These are phyloP conservation scores for Microctonus aethiopoides DNA, from an alignment of 2,888 invertebrate genomes.

Conservation along the genomic window DNA sequence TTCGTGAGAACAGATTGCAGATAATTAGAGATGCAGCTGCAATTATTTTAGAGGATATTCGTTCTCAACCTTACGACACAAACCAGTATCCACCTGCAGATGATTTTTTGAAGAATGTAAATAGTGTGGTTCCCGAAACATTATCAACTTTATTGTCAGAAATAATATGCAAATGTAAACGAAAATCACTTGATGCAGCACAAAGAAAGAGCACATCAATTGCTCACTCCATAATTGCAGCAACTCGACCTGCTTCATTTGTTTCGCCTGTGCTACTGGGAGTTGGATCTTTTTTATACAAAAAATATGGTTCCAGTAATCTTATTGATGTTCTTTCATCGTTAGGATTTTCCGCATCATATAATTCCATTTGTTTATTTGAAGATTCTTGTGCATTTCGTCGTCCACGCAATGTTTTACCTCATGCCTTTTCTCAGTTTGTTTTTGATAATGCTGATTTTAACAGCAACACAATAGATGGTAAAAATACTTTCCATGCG, in stretches of 20 bases:
- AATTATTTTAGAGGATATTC: constrained; percentile 31
- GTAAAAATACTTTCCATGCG: constrained; percentile 18
- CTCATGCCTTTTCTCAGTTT: constrained; percentile 16
- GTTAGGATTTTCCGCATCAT: constrained; percentile 50
- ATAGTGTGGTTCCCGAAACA: constrained; percentile 41
- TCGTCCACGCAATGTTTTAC: constrained; percentile 18
- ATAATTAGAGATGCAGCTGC: constrained; percentile 29
- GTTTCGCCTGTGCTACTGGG: constrained; percentile 47
- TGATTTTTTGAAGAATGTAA: constrained; percentile 21
- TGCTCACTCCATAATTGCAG: constrained; percentile 41
- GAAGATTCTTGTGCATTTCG: constrained; percentile 41
- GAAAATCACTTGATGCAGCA: constrained; percentile 9
- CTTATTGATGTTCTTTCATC: constrained; percentile 45
- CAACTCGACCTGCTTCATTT: constrained; percentile 53
- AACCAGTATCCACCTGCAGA: constrained; percentile 23
- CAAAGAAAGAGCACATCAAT: constrained; percentile 30
- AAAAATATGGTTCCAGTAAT: constrained; percentile 41
- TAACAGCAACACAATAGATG: constrained; percentile 11
- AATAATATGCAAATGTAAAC: constrained; percentile 28
- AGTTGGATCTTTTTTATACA: constrained; percentile 31
- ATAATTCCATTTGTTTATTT: constrained; percentile 47
- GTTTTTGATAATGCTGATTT: constrained; percentile 24
- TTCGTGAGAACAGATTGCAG: constrained; percentile 20
- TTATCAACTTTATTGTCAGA: constrained; percentile 44
- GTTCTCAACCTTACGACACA: constrained; percentile 16